Conservation (phyloP, 2,888 invertebrate species). For the Electrophaes corylata region DNA sequence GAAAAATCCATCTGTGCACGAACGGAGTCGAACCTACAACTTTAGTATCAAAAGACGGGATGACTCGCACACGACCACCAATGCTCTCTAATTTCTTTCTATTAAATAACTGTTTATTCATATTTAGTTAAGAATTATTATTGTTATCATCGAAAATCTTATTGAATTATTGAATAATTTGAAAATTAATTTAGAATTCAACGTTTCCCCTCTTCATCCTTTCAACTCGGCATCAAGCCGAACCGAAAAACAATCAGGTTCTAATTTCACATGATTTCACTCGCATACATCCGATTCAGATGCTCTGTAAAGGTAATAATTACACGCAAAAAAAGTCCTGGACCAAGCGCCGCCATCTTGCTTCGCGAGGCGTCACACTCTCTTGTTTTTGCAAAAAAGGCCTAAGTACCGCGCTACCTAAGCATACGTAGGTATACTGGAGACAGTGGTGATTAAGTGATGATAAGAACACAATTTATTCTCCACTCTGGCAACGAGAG, state of each 20-base stretch:
- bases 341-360: conserved; percentile 72
- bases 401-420: conserved; percentile 73
- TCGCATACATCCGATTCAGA: conserved; percentile 37
- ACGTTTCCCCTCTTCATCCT: conserved; percentile 3
- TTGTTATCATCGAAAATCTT: no score
- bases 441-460: conserved; percentile 76
- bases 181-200: conserved; percentile 15
- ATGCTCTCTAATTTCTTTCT: no score
- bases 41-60: no score
- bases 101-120: no score
- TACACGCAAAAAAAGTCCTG: conserved; percentile 50
- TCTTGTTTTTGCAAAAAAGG: conserved; percentile 70
- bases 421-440: conserved; percentile 70
- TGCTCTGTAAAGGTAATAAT: conserved; percentile 49
- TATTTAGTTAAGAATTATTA: no score
- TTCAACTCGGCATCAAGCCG: conserved; percentile 30
- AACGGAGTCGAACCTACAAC: no score
- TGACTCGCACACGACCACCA: no score
- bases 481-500: conserved; percentile 39
- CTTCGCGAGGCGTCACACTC: conserved; percentile 75
- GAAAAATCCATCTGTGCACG: no score
- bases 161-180: conserved; percentile 1
- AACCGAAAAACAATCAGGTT: conserved; percentile 42
- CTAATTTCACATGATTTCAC: conserved; percentile 45
- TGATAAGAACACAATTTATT: conserved; percentile 40